Evolutionary conservation across 2,888 invertebrate species (phyloP).

Genomic region (Norana najaformis): DNA sequence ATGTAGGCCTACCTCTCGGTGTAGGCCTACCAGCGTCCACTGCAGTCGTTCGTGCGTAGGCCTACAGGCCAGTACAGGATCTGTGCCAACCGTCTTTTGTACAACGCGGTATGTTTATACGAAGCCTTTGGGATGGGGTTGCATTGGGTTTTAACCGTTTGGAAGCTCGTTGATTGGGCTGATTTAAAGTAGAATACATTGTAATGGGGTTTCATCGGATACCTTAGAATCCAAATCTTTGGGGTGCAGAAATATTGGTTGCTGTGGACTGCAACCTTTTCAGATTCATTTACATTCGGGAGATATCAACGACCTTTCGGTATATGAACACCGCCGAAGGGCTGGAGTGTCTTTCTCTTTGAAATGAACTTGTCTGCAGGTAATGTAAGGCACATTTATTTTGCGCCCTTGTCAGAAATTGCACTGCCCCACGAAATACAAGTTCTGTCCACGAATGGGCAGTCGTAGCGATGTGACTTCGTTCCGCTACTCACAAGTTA

Average conservation of each 20-base stretch:
- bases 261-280: background rate
- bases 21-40: background rate
- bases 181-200: no score
- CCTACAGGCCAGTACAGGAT: background rate
- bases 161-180: no score
- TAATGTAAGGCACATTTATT: background rate
- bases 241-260: background rate
- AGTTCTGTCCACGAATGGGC: no score
- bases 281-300: background rate
- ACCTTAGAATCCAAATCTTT: background rate
- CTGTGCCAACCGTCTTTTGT: background rate
- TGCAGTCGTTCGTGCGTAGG: background rate
- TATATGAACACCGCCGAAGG: background rate
- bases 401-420: no score
- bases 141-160: no score
- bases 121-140: background rate
- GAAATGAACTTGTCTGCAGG: background rate
- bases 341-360: slow-evolving; percentile 7
- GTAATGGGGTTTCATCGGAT: background rate
- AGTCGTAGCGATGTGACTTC: background rate
- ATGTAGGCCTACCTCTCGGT: background rate
- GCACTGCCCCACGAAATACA: no score
- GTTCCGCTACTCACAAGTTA: background rate
- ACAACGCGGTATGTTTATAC: background rate
- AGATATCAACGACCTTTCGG: background rate